These are phyloP conservation scores for Ellobium chinense DNA, from an alignment of 2,888 invertebrate species.

Conservation along the genomic window DNA sequence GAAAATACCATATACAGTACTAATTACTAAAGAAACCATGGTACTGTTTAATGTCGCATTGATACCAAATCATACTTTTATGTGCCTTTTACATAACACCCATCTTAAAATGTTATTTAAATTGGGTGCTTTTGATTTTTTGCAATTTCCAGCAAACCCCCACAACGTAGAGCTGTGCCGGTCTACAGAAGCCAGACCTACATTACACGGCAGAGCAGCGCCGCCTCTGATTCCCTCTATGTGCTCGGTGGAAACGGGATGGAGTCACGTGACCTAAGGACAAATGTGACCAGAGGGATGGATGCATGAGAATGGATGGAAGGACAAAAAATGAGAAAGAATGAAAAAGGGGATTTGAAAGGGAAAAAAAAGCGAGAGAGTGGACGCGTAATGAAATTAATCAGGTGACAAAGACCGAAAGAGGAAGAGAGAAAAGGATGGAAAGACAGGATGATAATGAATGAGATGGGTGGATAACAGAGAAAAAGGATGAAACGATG, in stretches of 20 bases:
- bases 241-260: not conserved
- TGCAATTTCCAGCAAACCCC: conserved; percentile 28
- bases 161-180: conserved; percentile 13
- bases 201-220: conserved; percentile 12
- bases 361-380: not conserved
- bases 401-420: no score
- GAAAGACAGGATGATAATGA: no score
- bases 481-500: no score
- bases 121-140: no score
- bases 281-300: not conserved
- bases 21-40: no score
- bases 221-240: conserved; percentile 9
- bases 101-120: no score
- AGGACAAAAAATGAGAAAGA: not conserved
- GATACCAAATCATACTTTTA: no score
- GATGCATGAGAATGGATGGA: not conserved
- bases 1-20: no score
- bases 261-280: not conserved
- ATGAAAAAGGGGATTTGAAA: not conserved
- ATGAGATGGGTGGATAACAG: no score
- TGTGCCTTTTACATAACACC: no score
- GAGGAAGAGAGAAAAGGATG: no score
- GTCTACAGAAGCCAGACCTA: conserved; percentile 24
- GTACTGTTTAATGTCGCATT: not conserved
- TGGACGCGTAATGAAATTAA: no score